These are phyloP conservation scores for Semotilus atromaculatus DNA, from an alignment of 2,797 vertebrate species.

Conservation along the genomic window DNA sequence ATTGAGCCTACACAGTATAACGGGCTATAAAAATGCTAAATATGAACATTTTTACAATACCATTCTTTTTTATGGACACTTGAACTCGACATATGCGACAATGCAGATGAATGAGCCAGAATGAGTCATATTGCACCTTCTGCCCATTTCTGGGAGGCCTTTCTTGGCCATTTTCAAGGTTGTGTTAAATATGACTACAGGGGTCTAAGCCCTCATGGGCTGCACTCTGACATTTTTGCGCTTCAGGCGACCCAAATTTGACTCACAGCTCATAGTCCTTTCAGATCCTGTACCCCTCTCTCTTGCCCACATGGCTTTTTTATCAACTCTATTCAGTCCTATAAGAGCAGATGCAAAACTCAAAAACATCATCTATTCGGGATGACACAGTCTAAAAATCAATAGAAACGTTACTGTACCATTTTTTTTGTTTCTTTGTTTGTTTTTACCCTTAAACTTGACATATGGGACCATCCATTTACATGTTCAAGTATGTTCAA, in stretches of 20 bases:
- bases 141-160: neutral
- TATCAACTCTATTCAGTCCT: neutral
- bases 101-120: constrained; percentile 1
- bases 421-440: neutral
- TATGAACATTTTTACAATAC: neutral
- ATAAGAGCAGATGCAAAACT: neutral
- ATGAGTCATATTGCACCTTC: neutral
- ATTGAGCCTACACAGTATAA: neutral
- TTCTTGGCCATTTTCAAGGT: constrained; percentile 7
- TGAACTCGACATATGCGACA: constrained; percentile 11
- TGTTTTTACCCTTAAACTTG: neutral
- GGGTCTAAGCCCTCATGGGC: neutral
- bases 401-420: neutral
- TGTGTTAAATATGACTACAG: neutral
- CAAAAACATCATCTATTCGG: neutral
- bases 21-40: neutral
- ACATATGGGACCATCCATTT: neutral
- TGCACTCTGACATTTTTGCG: neutral
- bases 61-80: constrained; percentile 5
- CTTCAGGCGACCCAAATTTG: neutral
- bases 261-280: neutral
- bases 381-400: neutral
- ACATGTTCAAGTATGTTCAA: neutral
- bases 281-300: neutral
- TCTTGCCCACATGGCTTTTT: neutral